A percentile compares a stretch with the other conserved stretches of the same genome.
These are phyloP conservation scores for Caenorhabditis becei DNA, from an alignment of 2,888 invertebrate genomes.

Conservation along the genomic window DNA sequence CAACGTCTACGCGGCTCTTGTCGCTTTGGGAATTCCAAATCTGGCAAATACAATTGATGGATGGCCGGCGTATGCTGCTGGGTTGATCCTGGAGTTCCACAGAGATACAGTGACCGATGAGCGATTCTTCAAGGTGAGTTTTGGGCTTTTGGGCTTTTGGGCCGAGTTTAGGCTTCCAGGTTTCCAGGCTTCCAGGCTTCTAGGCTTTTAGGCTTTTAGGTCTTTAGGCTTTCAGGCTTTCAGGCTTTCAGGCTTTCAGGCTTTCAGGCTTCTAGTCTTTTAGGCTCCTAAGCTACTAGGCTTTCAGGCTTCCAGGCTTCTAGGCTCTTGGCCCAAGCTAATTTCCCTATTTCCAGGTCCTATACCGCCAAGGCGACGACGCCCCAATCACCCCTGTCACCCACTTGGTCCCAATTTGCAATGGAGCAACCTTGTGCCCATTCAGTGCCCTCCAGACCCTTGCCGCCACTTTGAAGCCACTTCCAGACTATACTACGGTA, in stretches of 20 bases:
- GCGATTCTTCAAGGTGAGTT: constrained; percentile 50
- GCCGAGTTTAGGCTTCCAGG: too few relatives aligned
- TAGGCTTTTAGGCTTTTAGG: too few relatives aligned
- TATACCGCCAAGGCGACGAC: constrained; percentile 32
- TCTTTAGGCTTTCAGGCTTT: too few relatives aligned
- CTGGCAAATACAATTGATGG: constrained; percentile 35
- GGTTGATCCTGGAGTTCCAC: constrained; percentile 40
- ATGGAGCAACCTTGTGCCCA: constrained; percentile 37
- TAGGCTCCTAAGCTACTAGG: too few relatives aligned
- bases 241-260: too few relatives aligned
- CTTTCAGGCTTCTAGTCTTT: too few relatives aligned
- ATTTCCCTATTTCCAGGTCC: too few relatives aligned
- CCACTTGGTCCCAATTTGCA: constrained; percentile 34
- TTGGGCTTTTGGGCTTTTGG: too few relatives aligned
- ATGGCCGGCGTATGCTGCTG: constrained; percentile 50
- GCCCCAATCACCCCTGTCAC: constrained; percentile 16
- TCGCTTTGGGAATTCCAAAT: constrained; percentile 37
- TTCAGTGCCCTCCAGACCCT: constrained; percentile 19
- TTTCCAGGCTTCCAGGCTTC: too few relatives aligned
- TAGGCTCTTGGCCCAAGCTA: too few relatives aligned
- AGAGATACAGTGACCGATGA: constrained; percentile 34
- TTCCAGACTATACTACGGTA: constrained; percentile 46
- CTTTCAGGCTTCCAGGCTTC: too few relatives aligned
- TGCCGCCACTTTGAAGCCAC: constrained; percentile 24
- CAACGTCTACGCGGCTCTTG: constrained; percentile 42